phyloP scores from a whole-genome alignment of 1,140 invertebrate species.

The Penaeus chinensis region DNA sequence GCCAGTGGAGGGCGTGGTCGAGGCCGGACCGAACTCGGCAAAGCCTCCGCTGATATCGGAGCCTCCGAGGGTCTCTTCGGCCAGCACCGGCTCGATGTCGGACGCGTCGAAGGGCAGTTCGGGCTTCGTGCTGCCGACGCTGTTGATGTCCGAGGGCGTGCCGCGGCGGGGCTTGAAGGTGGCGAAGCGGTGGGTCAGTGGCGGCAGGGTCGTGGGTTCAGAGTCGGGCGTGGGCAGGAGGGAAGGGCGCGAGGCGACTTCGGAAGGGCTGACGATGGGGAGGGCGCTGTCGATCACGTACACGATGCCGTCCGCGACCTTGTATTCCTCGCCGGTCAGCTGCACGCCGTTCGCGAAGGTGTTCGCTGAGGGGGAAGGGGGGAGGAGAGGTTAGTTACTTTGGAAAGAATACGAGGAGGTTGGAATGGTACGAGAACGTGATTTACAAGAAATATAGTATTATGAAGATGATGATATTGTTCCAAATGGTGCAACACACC shows the following conservation, averaged over 20 bases:
- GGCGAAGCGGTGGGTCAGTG: constrained; percentile 32
- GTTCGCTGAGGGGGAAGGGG: background rate
- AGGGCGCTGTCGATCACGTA: constrained; percentile 43
- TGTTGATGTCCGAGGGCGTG: background rate
- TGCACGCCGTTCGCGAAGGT: constrained; percentile 43
- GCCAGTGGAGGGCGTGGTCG: background rate
- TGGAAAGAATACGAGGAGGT: background rate
- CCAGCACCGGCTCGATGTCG: too few species aligned
- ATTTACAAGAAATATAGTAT: too few species aligned
- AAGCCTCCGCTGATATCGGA: too few species aligned
- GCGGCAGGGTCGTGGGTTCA: background rate
- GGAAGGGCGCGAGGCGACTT: constrained; percentile 12
- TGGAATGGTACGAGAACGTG: background rate
- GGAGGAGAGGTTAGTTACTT: background rate
- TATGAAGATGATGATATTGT: too few species aligned
- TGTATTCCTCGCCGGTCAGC: constrained; percentile 51
- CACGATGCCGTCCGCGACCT: constrained; percentile 42
- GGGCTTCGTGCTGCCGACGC: background rate
- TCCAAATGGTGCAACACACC: too few species aligned
- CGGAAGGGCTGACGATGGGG: background rate
- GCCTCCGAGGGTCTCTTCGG: too few species aligned
- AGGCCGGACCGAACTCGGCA: too few species aligned
- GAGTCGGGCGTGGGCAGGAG: constrained; percentile 2
- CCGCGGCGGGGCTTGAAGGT: constrained; percentile 50
- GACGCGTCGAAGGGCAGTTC: too few species aligned